A percentile compares a stretch with the other conserved stretches of the same genome.
These are phyloP conservation scores for Ceratina japonica DNA, from an alignment of 1,140 invertebrate species.

Conservation along the genomic window DNA sequence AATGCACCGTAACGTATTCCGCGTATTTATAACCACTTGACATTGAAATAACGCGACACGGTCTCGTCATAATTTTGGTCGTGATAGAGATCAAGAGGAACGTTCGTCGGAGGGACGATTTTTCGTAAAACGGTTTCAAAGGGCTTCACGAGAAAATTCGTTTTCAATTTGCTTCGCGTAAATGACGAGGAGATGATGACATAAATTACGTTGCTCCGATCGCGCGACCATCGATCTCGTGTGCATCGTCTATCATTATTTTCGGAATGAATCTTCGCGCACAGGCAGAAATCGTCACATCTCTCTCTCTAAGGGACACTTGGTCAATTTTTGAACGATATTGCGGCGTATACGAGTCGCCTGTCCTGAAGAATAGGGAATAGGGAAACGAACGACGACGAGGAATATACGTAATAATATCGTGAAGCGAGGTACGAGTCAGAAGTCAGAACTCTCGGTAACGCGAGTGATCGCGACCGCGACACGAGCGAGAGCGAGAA, in stretches of 20 bases:
- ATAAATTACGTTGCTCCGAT: conserved; percentile 23
- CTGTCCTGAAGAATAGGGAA: neutral
- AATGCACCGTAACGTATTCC: neutral
- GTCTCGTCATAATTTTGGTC: too few relatives aligned
- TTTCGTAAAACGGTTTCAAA: neutral
- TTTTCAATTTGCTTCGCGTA: conserved; percentile 8
- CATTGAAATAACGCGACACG: conserved; percentile 1
- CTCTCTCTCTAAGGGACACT: neutral
- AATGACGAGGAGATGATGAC: neutral
- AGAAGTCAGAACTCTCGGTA: neutral
- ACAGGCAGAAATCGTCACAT: neutral
- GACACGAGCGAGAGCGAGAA: too few relatives aligned
- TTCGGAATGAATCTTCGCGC: neutral
- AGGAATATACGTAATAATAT: neutral
- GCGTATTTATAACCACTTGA: neutral
- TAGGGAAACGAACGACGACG: neutral
- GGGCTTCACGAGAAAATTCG: neutral
- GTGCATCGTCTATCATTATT: conserved; percentile 25
- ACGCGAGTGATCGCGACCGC: too few relatives aligned
- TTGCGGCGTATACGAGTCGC: neutral
- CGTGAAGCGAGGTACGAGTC: conserved; percentile 18
- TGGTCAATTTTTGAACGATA: conserved; percentile 7
- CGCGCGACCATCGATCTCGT: conserved; percentile 25
- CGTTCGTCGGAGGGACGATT: too few relatives aligned
- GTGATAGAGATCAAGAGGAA: neutral